Evolutionary conservation across 2,113 vertebrate genomes (phyloP).

Genomic region (Pipra filicauda): DNA sequence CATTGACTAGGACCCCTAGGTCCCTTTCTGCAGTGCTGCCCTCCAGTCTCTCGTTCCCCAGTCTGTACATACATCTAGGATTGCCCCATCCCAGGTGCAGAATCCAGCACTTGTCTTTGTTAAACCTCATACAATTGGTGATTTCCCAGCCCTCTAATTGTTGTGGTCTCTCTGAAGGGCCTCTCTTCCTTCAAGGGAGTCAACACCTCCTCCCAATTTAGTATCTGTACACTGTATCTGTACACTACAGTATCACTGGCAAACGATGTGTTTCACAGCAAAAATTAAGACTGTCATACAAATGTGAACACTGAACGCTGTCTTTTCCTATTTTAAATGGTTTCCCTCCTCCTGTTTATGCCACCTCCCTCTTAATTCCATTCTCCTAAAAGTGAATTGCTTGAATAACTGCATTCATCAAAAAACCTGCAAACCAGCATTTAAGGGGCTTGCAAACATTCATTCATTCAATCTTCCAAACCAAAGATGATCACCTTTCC

Average conservation of each 20-base stretch:
- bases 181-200: neutral
- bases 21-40: fast-evolving
- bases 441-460: neutral
- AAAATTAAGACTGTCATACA: neutral
- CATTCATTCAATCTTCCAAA: neutral
- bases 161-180: neutral
- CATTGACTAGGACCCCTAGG: fast-evolving
- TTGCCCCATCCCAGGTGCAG: neutral
- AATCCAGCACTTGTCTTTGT: neutral
- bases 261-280: neutral
- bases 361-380: neutral
- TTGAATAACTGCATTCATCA: neutral
- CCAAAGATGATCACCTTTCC: neutral
- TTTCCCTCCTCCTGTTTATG: neutral
- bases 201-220: neutral
- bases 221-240: no score
- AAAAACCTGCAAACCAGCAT: neutral
- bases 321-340: neutral
- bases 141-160: neutral
- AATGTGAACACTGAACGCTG: neutral
- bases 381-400: neutral
- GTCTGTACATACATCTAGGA: neutral
- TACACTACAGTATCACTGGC: neutral
- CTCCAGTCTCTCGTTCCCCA: neutral
- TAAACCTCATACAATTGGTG: neutral